These are phyloP conservation scores for Microchrysa polita DNA, from an alignment of 2,888 invertebrate genomes.

Conservation along the genomic window DNA sequence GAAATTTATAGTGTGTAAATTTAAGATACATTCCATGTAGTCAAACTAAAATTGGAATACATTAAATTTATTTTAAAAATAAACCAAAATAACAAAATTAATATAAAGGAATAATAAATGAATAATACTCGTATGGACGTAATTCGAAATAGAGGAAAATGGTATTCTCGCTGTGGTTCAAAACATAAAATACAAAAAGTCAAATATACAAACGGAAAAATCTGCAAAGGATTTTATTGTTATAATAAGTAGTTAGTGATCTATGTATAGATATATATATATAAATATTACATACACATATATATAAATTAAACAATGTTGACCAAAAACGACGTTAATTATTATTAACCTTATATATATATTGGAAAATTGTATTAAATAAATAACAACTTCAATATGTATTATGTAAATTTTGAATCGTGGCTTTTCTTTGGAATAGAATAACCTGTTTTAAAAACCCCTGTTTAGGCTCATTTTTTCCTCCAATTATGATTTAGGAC, in stretches of 20 bases:
- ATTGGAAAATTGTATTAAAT: slow-evolving; percentile 25
- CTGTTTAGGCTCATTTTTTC: too few species aligned
- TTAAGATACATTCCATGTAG: too few species aligned
- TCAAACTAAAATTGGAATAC: too few species aligned
- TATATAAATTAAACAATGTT: slow-evolving; percentile 26
- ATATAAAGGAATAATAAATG: slow-evolving; percentile 3
- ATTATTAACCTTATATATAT: slow-evolving; percentile 15
- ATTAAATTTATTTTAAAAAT: too few species aligned
- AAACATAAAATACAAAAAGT: not conserved
- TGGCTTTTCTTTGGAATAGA: too few species aligned
- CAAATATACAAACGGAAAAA: not conserved
- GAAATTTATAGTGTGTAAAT: too few species aligned
- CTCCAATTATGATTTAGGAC: too few species aligned
- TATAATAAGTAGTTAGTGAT: slow-evolving; percentile 36
- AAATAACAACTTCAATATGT: slow-evolving; percentile 9
- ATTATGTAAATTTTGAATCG: slow-evolving; percentile 30
- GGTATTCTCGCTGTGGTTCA: not conserved
- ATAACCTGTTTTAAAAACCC: too few species aligned
- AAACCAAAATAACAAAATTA: slow-evolving; percentile 7
- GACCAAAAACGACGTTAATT: slow-evolving; percentile 37
- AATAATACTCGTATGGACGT: too few species aligned
- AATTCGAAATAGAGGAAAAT: not conserved
- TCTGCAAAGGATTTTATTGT: slow-evolving; percentile 28
- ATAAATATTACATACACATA: not conserved
- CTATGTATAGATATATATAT: slow-evolving; percentile 20